These are phyloP conservation scores for Ascaphus truei DNA, from an alignment of 2,113 vertebrate genomes.

Conservation along the genomic window DNA sequence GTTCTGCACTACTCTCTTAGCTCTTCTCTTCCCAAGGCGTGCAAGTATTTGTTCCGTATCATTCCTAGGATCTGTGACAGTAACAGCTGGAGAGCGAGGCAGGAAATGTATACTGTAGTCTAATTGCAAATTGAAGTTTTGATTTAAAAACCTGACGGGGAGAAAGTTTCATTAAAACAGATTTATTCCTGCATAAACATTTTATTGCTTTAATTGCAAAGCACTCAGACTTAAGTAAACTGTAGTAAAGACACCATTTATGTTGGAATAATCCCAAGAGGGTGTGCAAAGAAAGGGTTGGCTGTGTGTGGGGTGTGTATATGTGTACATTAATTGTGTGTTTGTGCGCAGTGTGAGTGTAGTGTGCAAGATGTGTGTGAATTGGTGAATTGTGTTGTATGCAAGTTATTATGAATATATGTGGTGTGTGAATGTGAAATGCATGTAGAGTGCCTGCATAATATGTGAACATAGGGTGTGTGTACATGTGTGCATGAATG, in stretches of 20 bases:
- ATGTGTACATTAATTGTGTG: neutral
- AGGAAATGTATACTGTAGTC: slow-evolving; percentile 37
- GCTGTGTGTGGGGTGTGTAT: fast-evolving
- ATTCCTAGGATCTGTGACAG: slow-evolving; percentile 34
- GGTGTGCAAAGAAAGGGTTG: neutral
- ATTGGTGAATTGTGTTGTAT: too few relatives aligned
- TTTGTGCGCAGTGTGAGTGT: neutral
- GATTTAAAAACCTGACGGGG: slow-evolving; percentile 37
- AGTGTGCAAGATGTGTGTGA: too few relatives aligned
- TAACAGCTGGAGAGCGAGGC: slow-evolving; percentile 31
- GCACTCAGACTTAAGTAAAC: slow-evolving; percentile 39
- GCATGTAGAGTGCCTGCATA: too few relatives aligned
- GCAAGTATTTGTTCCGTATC: slow-evolving; percentile 26
- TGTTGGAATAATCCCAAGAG: slow-evolving; percentile 24
- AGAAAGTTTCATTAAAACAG: slow-evolving; percentile 41
- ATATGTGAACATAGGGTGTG: too few relatives aligned
- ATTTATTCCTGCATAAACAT: slow-evolving; percentile 46
- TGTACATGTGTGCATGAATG: too few relatives aligned
- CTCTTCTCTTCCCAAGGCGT: neutral
- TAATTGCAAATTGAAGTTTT: slow-evolving; percentile 37
- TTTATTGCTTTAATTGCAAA: slow-evolving; percentile 43
- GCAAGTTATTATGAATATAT: too few relatives aligned
- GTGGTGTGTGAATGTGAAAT: too few relatives aligned
- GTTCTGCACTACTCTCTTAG: neutral
- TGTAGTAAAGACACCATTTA: neutral